phyloP scores from a whole-genome alignment of 2,888 invertebrate genomes.

The Ornithoptera priamus region DNA sequence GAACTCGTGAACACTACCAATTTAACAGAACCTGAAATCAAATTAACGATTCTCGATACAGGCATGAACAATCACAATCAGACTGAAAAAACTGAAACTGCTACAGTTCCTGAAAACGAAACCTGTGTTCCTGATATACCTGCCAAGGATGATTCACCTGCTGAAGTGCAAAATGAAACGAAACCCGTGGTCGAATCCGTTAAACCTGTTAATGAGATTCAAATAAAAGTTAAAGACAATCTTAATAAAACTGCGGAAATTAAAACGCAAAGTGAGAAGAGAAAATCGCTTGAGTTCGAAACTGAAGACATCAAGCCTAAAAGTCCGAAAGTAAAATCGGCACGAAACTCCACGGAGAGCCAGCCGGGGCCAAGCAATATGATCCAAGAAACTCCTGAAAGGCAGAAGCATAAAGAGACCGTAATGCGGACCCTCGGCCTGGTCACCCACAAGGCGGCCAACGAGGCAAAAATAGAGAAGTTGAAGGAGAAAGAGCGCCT shows the following conservation, averaged over 20 bases:
- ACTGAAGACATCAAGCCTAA: slow-evolving; percentile 40
- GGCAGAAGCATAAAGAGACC: slow-evolving; percentile 85
- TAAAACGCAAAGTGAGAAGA: slow-evolving; percentile 23
- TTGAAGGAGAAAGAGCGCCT: slow-evolving; percentile 74
- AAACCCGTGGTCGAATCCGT: slow-evolving; percentile 27
- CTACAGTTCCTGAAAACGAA: slow-evolving; percentile 29
- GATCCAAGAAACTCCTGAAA: slow-evolving; percentile 80
- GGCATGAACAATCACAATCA: slow-evolving; percentile 33
- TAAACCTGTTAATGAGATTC: slow-evolving; percentile 31
- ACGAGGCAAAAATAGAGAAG: slow-evolving; percentile 82
- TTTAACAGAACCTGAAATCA: slow-evolving; percentile 27
- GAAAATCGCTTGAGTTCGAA: slow-evolving; percentile 35
- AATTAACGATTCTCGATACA: slow-evolving; percentile 14
- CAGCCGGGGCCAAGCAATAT: slow-evolving; percentile 64
- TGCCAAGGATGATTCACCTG: slow-evolving; percentile 10
- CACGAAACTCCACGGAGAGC: slow-evolving; percentile 55
- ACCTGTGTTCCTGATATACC: slow-evolving; percentile 23
- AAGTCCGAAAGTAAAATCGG: slow-evolving; percentile 51
- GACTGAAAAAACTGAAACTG: slow-evolving; percentile 30
- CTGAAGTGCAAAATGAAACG: slow-evolving; percentile 1
- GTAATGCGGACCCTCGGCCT: slow-evolving; percentile 87
- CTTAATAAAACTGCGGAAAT: slow-evolving; percentile 31
- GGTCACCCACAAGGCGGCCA: slow-evolving; percentile 86
- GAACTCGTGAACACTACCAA: slow-evolving; percentile 45
- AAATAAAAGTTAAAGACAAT: slow-evolving; percentile 24